A percentile compares a stretch with the other conserved stretches of the same genome.
These are phyloP conservation scores for Epinephelus lanceolatus DNA, from an alignment of 2,113 vertebrate species.

Conservation along the genomic window DNA sequence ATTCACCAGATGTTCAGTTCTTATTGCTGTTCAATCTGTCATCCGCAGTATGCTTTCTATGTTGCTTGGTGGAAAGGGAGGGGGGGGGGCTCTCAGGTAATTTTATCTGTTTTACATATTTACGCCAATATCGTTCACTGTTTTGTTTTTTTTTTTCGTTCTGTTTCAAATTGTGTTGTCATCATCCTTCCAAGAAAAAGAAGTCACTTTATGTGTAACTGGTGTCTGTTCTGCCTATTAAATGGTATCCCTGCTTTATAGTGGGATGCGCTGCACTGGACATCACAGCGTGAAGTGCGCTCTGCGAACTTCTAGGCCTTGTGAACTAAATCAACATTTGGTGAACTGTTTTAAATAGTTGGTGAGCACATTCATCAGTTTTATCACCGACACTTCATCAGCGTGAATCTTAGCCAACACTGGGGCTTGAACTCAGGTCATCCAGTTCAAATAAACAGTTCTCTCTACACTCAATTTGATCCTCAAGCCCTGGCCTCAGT, in stretches of 20 bases:
- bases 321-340: constrained; percentile 50
- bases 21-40: constrained; percentile 55
- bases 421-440: not conserved
- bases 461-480: constrained; percentile 23
- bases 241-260: not conserved
- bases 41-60: constrained; percentile 21
- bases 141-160: not conserved
- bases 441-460: constrained; percentile 11
- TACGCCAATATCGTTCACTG: not conserved
- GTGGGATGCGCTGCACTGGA: constrained; percentile 4
- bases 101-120: constrained; percentile 53
- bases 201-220: constrained; percentile 8
- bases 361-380: constrained; percentile 40
- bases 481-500: constrained; percentile 15
- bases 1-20: constrained; percentile 37
- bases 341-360: constrained; percentile 49
- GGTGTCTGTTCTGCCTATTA: constrained; percentile 48
- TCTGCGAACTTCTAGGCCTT: constrained; percentile 12
- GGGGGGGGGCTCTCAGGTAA: not conserved
- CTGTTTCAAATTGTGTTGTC: constrained; percentile 10
- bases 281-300: not conserved
- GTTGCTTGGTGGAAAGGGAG: not conserved
- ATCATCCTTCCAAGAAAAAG: constrained; percentile 13
- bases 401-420: constrained; percentile 18
- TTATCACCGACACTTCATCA: constrained; percentile 65